phyloP scores from a whole-genome alignment of 2,113 vertebrate genomes.

The Oncorhynchus kisutch region DNA sequence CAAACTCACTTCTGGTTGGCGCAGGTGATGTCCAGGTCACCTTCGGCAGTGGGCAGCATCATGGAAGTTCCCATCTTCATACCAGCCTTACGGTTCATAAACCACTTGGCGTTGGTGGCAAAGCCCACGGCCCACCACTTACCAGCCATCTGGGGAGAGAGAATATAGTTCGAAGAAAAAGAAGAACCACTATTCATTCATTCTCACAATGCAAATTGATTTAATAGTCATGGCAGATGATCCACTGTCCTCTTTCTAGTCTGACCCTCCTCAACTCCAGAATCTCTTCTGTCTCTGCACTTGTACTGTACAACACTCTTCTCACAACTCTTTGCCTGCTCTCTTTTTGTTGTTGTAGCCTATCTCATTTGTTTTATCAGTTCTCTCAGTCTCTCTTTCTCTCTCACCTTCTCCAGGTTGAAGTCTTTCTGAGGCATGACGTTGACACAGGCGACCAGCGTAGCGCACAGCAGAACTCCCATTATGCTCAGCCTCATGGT shows the following conservation, averaged over 20 bases:
- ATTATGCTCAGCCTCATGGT: conserved; percentile 61
- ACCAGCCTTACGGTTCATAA: conserved; percentile 58
- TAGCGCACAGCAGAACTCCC: conserved; percentile 47
- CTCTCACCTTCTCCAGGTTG: conserved; percentile 74
- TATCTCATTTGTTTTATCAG: neutral
- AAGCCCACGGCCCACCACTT: conserved; percentile 81
- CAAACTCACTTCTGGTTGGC: conserved; percentile 55
- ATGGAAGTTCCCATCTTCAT: conserved; percentile 77
- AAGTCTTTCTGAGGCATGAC: conserved; percentile 69
- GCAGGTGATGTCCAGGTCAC: conserved; percentile 70
- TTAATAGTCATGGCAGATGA: too few species aligned
- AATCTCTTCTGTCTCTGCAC: too few species aligned
- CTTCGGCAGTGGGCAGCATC: conserved; percentile 49
- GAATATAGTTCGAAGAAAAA: neutral
- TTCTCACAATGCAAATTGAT: too few species aligned
- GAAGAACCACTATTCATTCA: neutral
- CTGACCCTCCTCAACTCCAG: too few species aligned
- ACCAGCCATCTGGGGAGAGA: conserved; percentile 73
- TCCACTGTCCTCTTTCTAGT: too few species aligned
- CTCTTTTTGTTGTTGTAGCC: neutral
- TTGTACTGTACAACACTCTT: too few species aligned
- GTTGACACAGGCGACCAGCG: conserved; percentile 24
- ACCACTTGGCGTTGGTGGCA: conserved; percentile 81
- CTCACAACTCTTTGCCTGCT: neutral
- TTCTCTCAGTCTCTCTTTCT: too few species aligned